Conservation (phyloP, 2,888 invertebrate genomes). For the Hydrotaea diabolus region DNA sequence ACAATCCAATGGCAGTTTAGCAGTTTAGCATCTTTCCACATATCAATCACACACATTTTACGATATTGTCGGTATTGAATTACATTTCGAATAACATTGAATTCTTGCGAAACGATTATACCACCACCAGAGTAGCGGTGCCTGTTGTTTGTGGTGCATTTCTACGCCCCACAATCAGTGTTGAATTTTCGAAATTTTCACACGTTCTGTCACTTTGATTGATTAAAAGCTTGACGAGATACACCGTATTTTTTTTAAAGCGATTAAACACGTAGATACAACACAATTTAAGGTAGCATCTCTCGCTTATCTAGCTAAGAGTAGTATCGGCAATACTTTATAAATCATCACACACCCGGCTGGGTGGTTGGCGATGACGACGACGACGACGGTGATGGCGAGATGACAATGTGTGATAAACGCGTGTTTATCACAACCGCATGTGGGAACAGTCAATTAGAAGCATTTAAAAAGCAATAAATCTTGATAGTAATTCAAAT, state of each 20-base stretch:
- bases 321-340: background rate
- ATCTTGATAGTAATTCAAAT: background rate
- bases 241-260: background rate
- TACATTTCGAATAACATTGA: too few species aligned
- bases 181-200: slow-evolving; percentile 24
- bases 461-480: slow-evolving; percentile 15
- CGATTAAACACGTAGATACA: background rate
- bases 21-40: too few species aligned
- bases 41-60: too few species aligned
- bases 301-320: too few species aligned
- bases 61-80: too few species aligned
- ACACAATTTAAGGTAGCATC: background rate
- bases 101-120: too few species aligned
- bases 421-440: background rate
- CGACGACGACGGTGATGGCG: background rate
- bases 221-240: slow-evolving; percentile 3
- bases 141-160: too few species aligned
- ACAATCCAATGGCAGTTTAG: too few species aligned
- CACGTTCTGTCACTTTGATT: slow-evolving; percentile 33
- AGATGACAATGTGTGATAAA: slow-evolving; percentile 3
- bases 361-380: background rate
- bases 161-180: background rate
- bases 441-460: slow-evolving; percentile 7
- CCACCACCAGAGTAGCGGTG: too few species aligned
- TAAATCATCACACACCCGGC: slow-evolving; percentile 2